Percentiles rank a stretch among this genome's conserved stretches.
Conservation (phyloP, 2,797 vertebrate genomes). For the Lepilemur septentrionalis region DNA sequence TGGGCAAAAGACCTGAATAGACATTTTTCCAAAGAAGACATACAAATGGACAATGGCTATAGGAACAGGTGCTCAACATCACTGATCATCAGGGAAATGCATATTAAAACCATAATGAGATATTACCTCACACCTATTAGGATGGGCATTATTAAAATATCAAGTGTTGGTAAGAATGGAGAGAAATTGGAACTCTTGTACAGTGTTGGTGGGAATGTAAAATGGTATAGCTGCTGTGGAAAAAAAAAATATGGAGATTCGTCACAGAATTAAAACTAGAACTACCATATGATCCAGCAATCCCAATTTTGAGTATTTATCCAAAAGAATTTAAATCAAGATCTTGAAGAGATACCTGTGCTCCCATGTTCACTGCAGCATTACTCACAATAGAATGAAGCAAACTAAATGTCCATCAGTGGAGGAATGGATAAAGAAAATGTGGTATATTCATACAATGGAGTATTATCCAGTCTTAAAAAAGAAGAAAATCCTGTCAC, state of each 20-base stretch:
- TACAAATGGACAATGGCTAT: background rate
- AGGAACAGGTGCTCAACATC: background rate
- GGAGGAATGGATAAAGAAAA: background rate
- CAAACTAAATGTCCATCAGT: background rate
- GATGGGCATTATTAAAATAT: background rate
- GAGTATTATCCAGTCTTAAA: background rate
- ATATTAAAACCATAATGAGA: background rate
- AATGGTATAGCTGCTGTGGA: background rate
- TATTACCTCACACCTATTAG: background rate
- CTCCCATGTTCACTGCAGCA: background rate
- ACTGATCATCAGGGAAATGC: background rate
- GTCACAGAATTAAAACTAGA: background rate
- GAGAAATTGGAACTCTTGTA: background rate
- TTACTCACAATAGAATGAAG: background rate
- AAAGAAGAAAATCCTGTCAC: background rate
- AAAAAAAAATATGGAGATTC: background rate
- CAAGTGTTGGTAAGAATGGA: background rate
- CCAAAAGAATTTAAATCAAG: background rate
- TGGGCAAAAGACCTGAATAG: background rate
- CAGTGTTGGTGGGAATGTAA: background rate
- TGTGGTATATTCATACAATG: background rate
- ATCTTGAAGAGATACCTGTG: background rate
- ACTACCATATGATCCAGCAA: background rate
- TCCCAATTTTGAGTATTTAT: background rate
- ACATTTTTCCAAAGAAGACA: background rate